phyloP scores from a whole-genome alignment of 2,113 vertebrate species.

The Speoplatyrhinus poulsoni region DNA sequence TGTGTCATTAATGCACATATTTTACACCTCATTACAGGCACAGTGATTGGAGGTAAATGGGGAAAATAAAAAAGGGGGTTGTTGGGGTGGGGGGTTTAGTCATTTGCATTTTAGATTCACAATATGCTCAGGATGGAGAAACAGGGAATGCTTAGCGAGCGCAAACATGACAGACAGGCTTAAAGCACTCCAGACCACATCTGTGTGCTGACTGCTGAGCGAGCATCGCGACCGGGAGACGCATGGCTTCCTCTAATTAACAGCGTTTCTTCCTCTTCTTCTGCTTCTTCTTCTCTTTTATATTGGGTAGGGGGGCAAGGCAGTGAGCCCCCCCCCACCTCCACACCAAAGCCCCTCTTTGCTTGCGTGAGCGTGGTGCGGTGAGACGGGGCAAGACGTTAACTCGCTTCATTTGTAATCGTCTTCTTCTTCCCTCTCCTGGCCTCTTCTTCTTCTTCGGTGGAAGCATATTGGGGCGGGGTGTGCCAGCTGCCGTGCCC shows the following conservation, averaged over 20 bases:
- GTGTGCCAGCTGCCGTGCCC: constrained; percentile 98
- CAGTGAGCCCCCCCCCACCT: constrained; percentile 30
- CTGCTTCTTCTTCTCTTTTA: constrained; percentile 20
- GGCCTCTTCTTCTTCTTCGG: constrained; percentile 84
- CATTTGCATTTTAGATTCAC: constrained; percentile 83
- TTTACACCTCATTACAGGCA: constrained; percentile 85
- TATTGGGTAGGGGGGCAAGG: neutral
- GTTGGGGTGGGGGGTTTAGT: constrained; percentile 4
- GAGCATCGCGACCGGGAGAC: constrained; percentile 67
- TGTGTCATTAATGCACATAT: constrained; percentile 83
- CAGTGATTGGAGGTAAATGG: constrained; percentile 65
- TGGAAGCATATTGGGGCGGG: constrained; percentile 99
- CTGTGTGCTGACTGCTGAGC: constrained; percentile 66
- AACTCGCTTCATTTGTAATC: constrained; percentile 92
- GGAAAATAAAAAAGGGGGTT: constrained; percentile 18
- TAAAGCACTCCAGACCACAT: constrained; percentile 76
- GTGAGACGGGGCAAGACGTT: constrained; percentile 86
- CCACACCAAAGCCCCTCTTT: constrained; percentile 1
- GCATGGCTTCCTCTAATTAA: constrained; percentile 78
- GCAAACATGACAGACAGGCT: constrained; percentile 52
- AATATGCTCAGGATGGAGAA: constrained; percentile 57
- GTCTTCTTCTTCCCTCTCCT: constrained; percentile 86
- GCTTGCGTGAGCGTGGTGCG: constrained; percentile 80
- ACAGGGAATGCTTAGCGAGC: neutral
- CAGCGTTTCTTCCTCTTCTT: constrained; percentile 39